Evolutionary conservation across 2,797 vertebrate genomes (phyloP), one percentile per base, ranked within the genome.

Genomic region (Clarias platycephalus): DNA sequence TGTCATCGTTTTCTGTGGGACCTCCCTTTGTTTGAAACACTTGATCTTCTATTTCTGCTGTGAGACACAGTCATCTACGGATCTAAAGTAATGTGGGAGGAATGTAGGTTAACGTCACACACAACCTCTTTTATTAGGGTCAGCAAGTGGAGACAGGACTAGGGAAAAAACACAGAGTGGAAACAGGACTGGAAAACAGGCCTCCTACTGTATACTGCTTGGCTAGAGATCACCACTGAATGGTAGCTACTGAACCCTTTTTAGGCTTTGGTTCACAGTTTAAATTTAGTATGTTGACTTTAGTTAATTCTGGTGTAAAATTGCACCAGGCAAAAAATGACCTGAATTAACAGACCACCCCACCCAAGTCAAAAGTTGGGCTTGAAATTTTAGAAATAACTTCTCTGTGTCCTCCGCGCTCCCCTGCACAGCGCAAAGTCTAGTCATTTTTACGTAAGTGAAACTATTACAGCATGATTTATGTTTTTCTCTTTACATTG

Each of bases 11-110:
- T 89, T 88, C 82, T 53, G 66, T 79, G 26, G 58, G 53, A 82
- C 87, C 53, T 82, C 80, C 58, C 34, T 0, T 40, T 62, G n/a
- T 49, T 86, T 84, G 0, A 58, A 91, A 95, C 92, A 93, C 90
- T 93, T 91, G 88, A 55, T 89, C 90, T 91, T 93, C 94, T 93
- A 90, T 93, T 88, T 81, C 89, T 88, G 84, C 91, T 76, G 92
- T 83, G 85, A 89, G 3, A 82, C 87, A 83, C 79, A 72, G 12
- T 49, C 24, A 2, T 20, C 86, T 91, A 68, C 57, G 64, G 88
- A 87, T 92, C 88, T 92, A 93, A 91, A 91, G 92, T 94, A 91
- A 94, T 88, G 91, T 90, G 90, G 88, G 89, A 94, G 92, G 92
- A 95, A 95, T 94, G 90, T 89, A 87, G 90, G 89, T 86, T 82